Base-by-base conservation (phyloP, 2,888 invertebrate species). In the Philereme transversata region DNA sequence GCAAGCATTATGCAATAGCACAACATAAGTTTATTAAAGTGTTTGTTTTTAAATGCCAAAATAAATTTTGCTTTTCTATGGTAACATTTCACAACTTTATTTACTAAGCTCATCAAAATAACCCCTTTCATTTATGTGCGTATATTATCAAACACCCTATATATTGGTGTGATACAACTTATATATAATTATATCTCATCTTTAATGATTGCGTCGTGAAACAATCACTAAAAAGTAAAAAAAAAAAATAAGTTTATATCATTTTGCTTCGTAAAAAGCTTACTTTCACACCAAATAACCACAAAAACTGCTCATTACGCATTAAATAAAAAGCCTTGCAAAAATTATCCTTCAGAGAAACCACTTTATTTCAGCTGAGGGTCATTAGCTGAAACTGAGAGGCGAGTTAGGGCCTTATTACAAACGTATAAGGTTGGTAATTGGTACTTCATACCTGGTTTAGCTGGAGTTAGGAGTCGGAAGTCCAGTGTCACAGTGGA, bases 401-500 rank as follows among this genome's bases (percentile, higher is more conserved):
- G 46, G 50, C 67, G 67, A 64, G 63, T 65, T 62, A 46, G 59
- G 65, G 68, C 74, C 73, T 79, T 86, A 80, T 79, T 72, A 69
- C 76, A 65, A 50, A 41, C 33, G 65, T 9, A 65, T 74, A 83
- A 69, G 72, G 81, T 79, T 48, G 71, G 78, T 79, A 82, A 84
- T 84, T 77, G 82, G 72, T 67, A 71, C 68, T 69, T 70, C 67
- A 65, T 57, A 66, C 64, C 60, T 74, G 65, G 67, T 56, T 61
- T 71, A 72, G 71, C 68, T 70, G 70, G 72, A 74, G 82, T 79
- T 78, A 79, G 74, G 74, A 76, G 74, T 75, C 77, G 79, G 77
- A 82, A 82, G 86, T 87, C 84, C 83, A 71, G 76, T 83, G 87
- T 84, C 84, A 82, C 76, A 74, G 75, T 69, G 79, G 78, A 75